Evolutionary conservation across 2,113 vertebrate species (phyloP).

Genomic region (Piprites chloris): DNA sequence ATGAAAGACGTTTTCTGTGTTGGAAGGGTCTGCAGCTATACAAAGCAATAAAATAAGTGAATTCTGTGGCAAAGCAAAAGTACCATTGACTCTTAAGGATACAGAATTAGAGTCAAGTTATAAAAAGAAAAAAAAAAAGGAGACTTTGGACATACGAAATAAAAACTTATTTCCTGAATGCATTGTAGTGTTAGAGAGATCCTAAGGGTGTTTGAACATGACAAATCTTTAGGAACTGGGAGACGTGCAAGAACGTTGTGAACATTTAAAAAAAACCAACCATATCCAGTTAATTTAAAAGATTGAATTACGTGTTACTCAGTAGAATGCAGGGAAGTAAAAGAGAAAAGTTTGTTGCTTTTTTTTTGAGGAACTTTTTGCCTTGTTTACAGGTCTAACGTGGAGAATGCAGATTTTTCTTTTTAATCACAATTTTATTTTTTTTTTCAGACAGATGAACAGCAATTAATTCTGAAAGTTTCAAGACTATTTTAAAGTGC

Average conservation of each 20-base stretch:
- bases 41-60: not conserved
- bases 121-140: not conserved
- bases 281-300: constrained; percentile 33
- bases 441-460: not conserved
- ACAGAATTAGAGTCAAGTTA: not conserved
- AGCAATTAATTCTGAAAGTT: not conserved
- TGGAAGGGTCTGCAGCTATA: not conserved
- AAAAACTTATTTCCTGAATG: not conserved
- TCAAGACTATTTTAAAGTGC: not conserved
- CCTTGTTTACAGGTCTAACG: not conserved
- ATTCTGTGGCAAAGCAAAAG: not conserved
- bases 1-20: not conserved
- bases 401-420: not conserved
- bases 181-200: not conserved
- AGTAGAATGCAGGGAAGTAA: not conserved
- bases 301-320: not conserved
- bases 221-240: not conserved
- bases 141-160: not conserved
- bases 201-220: not conserved
- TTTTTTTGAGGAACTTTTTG: not conserved
- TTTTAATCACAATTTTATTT: not conserved
- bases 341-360: not conserved
- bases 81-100: not conserved
- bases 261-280: not conserved
- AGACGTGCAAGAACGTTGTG: not conserved